Percentiles rank a stretch among this genome's conserved stretches.
Conservation (phyloP, 2,797 vertebrate species). For the Trachops cirrhosus region DNA sequence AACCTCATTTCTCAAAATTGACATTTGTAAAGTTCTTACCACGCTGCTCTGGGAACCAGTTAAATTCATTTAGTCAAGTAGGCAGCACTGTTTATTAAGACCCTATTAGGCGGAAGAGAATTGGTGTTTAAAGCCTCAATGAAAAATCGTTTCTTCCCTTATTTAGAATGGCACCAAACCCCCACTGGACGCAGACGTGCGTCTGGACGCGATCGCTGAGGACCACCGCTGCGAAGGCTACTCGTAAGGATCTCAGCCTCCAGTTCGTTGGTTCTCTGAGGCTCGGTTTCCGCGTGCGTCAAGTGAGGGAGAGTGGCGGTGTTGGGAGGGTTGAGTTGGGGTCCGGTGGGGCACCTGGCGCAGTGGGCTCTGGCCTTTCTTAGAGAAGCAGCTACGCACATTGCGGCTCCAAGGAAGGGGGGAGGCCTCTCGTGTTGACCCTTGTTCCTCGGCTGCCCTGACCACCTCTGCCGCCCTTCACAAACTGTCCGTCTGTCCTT, state of each 20-base stretch:
- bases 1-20: not conserved
- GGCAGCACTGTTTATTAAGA: not conserved
- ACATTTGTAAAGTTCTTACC: not conserved
- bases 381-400: not conserved
- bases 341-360: fast-evolving
- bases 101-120: not conserved
- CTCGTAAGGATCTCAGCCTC: conserved; percentile 85
- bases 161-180: conserved; percentile 89
- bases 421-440: not conserved
- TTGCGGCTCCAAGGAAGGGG: not conserved
- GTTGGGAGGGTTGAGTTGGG: not conserved
- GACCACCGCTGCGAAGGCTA: conserved; percentile 90
- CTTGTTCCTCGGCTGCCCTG: not conserved
- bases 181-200: conserved; percentile 87
- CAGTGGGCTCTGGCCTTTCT: not conserved
- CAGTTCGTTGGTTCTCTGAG: not conserved
- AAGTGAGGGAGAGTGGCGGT: not conserved
- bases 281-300: not conserved
- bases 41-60: not conserved
- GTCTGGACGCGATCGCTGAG: conserved; percentile 87
- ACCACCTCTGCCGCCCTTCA: not conserved
- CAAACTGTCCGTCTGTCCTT: not conserved
- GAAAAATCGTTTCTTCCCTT: not conserved
- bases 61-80: not conserved
- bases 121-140: not conserved